Conservation (phyloP, 2,888 invertebrate species). For the Pardosa pseudoannulata region DNA sequence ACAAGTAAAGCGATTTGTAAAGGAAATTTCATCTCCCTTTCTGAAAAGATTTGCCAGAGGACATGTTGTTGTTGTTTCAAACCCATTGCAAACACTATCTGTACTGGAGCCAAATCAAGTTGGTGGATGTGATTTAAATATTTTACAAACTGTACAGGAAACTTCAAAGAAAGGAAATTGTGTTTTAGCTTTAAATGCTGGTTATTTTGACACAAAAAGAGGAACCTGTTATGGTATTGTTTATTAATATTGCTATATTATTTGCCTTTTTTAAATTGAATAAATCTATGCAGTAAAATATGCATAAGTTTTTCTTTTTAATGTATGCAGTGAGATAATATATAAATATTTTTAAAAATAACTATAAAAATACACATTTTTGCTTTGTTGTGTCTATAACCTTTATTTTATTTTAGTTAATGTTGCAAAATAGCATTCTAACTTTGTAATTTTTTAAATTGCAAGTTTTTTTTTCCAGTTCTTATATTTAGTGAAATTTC, state of each 20-base stretch:
- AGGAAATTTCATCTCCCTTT: conserved; percentile 16
- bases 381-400: too few relatives aligned
- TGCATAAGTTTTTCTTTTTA: too few relatives aligned
- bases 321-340: too few relatives aligned
- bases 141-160: conserved; percentile 75
- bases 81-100: conserved; percentile 76
- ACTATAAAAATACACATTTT: too few relatives aligned
- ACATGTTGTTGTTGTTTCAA: conserved; percentile 74
- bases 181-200: conserved; percentile 77
- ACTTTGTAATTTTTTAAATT: too few relatives aligned
- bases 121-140: conserved; percentile 76
- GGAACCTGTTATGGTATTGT: conserved; percentile 77
- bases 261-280: too few relatives aligned
- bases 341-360: too few relatives aligned
- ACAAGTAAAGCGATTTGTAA: conserved; percentile 57
- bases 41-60: conserved; percentile 42
- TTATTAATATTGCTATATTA: background rate
- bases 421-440: too few relatives aligned
- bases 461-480: too few relatives aligned
- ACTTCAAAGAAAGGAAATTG: conserved; percentile 76
- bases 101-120: conserved; percentile 76
- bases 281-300: too few relatives aligned
- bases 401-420: too few relatives aligned
- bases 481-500: too few relatives aligned
- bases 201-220: conserved; percentile 77